Evolutionary conservation across 2,113 vertebrate species (phyloP).

Genomic region (Crotalus tigris): DNA sequence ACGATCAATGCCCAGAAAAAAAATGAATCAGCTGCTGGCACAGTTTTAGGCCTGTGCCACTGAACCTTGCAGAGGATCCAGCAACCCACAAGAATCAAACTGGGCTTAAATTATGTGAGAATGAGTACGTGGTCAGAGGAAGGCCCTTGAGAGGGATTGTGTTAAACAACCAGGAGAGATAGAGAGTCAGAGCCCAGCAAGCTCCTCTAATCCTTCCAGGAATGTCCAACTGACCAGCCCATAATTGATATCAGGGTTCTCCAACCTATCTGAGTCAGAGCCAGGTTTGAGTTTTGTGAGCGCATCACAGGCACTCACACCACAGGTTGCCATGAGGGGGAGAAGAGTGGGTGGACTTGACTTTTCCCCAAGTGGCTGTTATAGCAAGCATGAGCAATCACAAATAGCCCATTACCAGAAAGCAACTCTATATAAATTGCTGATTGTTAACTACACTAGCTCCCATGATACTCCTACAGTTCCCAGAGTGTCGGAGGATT

Average conservation of each 20-base stretch:
- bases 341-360: background rate
- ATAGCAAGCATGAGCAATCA: background rate
- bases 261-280: background rate
- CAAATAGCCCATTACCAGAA: background rate
- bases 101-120: background rate
- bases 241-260: background rate
- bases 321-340: background rate
- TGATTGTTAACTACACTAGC: background rate
- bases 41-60: background rate
- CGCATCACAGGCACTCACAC: background rate
- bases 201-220: background rate
- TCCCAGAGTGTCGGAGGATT: background rate
- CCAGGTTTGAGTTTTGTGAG: background rate
- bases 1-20: background rate
- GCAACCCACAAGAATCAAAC: background rate
- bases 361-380: background rate
- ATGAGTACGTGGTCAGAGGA: background rate
- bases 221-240: background rate
- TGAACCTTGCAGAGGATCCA: background rate
- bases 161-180: background rate
- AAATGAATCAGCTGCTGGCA: background rate
- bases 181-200: background rate
- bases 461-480: background rate
- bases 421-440: background rate
- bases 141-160: background rate